These are phyloP conservation scores for Bolinopsis microptera DNA, from an alignment of 37 sponge, comb jelly and placozoan species.

Conservation along the genomic window DNA sequence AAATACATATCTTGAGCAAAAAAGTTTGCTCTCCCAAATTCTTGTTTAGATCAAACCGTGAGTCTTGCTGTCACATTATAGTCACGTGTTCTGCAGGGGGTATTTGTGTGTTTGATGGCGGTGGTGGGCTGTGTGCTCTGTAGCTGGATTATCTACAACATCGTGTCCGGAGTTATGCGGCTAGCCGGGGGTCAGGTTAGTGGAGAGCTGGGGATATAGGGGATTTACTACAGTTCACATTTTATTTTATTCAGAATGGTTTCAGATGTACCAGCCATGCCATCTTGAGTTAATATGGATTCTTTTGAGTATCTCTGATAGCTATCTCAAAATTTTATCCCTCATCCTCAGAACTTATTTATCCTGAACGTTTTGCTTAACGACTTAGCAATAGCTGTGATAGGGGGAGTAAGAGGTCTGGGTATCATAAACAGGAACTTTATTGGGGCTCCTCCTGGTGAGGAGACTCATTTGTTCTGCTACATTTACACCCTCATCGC, in stretches of 20 bases:
- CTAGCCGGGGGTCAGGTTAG: not conserved
- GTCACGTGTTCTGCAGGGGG: no score
- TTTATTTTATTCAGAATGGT: no score
- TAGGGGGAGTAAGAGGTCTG: not conserved
- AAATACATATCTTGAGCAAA: no score
- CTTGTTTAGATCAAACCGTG: no score
- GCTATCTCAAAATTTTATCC: no score
- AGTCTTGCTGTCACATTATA: no score
- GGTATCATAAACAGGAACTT: not conserved
- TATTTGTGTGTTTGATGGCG: not conserved
- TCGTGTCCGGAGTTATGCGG: not conserved
- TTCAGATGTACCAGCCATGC: no score
- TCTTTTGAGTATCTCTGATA: no score
- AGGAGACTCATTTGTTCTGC: not conserved
- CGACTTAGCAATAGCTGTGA: not conserved
- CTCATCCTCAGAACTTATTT: not conserved
- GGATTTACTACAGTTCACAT: no score
- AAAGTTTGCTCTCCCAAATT: no score
- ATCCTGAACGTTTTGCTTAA: constrained; percentile 1
- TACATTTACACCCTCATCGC: not conserved
- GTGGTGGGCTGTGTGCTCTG: not conserved
- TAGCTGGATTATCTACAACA: constrained; percentile 16
- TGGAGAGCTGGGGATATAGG: not conserved
- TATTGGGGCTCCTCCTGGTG: not conserved
- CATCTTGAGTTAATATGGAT: not conserved